phyloP scores from a whole-genome alignment of 2,113 vertebrate species.

The Hylia prasina region DNA sequence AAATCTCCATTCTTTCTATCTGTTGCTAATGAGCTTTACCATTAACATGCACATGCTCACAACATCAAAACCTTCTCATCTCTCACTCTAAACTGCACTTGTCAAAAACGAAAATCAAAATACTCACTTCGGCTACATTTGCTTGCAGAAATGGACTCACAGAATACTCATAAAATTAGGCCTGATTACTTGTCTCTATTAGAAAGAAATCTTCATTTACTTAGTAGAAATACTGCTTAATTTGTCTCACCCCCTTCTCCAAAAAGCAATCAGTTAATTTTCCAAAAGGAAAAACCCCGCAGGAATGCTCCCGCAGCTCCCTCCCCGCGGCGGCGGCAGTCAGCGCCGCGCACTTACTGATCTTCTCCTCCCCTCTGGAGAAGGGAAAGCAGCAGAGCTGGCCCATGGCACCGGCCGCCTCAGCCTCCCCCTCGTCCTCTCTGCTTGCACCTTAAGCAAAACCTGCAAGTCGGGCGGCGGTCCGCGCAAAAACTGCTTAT shows the following conservation, averaged over 20 bases:
- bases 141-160: background rate
- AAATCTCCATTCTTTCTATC: background rate
- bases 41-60: background rate
- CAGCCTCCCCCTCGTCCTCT: conserved; percentile 11
- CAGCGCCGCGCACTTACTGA: conserved; percentile 80
- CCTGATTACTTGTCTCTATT: background rate
- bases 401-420: conserved; percentile 82
- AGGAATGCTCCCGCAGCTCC: background rate
- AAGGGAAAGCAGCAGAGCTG: conserved; percentile 97
- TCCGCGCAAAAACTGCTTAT: conserved; percentile 1
- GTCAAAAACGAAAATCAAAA: background rate
- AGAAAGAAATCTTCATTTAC: background rate
- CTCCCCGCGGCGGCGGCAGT: background rate
- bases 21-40: background rate
- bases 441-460: conserved; percentile 10
- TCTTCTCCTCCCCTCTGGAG: conserved; percentile 87
- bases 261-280: background rate
- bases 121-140: conserved; percentile 9
- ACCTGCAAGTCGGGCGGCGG: background rate
- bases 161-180: background rate
- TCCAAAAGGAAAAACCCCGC: background rate
- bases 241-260: background rate
- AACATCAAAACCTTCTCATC: background rate
- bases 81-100: background rate
- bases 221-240: background rate